These are phyloP conservation scores for Pantherophis guttatus DNA, from an alignment of 2,113 vertebrate genomes.

Conservation along the genomic window DNA sequence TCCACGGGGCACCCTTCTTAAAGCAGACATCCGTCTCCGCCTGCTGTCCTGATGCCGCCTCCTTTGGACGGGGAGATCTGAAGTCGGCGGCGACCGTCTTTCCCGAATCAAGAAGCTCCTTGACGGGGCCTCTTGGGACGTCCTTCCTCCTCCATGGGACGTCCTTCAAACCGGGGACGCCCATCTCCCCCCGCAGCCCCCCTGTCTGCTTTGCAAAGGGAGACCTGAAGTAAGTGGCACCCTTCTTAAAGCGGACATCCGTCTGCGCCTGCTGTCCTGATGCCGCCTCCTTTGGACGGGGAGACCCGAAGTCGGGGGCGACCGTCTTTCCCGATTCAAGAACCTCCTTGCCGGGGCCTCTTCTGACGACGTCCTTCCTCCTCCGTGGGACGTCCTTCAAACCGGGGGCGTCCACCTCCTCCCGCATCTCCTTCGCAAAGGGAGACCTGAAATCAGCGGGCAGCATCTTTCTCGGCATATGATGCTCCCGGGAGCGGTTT, in stretches of 20 bases:
- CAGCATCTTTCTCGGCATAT: neutral
- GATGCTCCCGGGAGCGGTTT: too few species aligned
- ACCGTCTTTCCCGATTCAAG: too few species aligned
- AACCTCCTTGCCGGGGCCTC: too few species aligned
- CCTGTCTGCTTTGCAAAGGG: neutral
- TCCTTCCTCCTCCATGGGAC: neutral
- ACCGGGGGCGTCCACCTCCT: neutral
- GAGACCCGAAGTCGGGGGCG: too few species aligned
- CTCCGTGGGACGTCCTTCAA: neutral
- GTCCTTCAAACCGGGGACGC: neutral
- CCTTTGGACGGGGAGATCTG: neutral
- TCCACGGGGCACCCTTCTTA: neutral
- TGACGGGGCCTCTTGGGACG: rapidly evolving
- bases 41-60: neutral
- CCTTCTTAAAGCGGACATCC: too few species aligned
- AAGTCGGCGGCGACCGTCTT: neutral
- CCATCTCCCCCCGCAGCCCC: rapidly evolving
- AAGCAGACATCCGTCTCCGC: neutral
- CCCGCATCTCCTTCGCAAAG: neutral
- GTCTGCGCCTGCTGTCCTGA: too few species aligned
- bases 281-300: too few species aligned
- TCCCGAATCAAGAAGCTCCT: neutral
- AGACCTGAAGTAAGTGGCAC: neutral
- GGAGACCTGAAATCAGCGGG: neutral
- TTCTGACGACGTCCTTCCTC: too few species aligned